Evolutionary conservation across 2,113 vertebrate genomes (phyloP).

Genomic region (Corvus moneduloides): DNA sequence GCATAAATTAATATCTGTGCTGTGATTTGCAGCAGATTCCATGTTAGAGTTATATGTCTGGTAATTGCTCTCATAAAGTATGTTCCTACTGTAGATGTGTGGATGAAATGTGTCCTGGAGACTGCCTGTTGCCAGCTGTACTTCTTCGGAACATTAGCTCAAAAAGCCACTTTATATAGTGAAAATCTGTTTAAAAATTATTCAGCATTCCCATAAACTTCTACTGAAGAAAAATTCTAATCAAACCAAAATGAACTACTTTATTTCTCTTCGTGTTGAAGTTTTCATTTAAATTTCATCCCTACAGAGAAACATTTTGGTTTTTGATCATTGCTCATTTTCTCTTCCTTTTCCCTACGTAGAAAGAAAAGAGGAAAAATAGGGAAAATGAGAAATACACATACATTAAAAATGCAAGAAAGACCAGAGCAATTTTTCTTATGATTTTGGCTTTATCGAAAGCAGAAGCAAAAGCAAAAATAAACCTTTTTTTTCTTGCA

Average conservation of each 20-base stretch:
- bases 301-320: neutral
- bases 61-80: slow-evolving; percentile 29
- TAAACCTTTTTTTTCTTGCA: neutral
- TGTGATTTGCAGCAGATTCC: neutral
- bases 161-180: neutral
- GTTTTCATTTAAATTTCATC: neutral
- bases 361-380: neutral
- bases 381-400: neutral
- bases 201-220: neutral
- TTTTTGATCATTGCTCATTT: neutral
- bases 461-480: neutral
- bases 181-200: neutral
- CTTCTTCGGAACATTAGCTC: neutral
- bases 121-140: slow-evolving; percentile 24
- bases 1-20: neutral
- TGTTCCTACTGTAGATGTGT: neutral
- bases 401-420: neutral
- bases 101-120: slow-evolving; percentile 26
- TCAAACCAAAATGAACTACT: neutral
- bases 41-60: neutral
- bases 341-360: neutral
- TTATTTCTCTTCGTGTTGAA: neutral
- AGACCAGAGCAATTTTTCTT: neutral
- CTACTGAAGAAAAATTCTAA: neutral
- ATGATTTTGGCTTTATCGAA: neutral